Percentiles rank a stretch among this genome's conserved stretches.
phyloP scores from a whole-genome alignment of 2,888 invertebrate species.

The Cheilosia vulpina region DNA sequence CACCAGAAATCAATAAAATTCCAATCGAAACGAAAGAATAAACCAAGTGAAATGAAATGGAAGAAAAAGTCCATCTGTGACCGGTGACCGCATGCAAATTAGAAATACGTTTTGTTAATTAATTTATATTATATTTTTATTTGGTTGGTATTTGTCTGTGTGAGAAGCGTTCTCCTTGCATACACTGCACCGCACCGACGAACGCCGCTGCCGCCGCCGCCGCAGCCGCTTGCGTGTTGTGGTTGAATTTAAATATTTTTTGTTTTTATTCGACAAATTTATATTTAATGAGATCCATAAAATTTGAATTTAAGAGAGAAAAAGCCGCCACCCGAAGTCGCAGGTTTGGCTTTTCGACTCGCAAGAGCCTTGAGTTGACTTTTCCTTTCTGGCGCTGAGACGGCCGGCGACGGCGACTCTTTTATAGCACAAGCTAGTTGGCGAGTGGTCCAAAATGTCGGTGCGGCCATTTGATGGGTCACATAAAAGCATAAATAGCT shows the following conservation, averaged over 20 bases:
- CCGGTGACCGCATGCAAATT: conserved; percentile 73
- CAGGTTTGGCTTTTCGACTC: conserved; percentile 15
- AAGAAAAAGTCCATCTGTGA: conserved; percentile 40
- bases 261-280: conserved; percentile 81
- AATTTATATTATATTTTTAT: conserved; percentile 75
- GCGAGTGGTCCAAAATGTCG: conserved; percentile 35
- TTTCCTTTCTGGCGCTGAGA: conserved; percentile 57
- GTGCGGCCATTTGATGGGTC: conserved; percentile 67
- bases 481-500: conserved; percentile 72
- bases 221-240: conserved; percentile 52
- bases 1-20: conserved; percentile 56
- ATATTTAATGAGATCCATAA: conserved; percentile 84
- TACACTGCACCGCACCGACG: neutral
- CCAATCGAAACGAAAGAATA: conserved; percentile 52
- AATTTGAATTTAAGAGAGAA: conserved; percentile 83
- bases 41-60: conserved; percentile 33
- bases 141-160: conserved; percentile 39
- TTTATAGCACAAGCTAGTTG: conserved; percentile 61
- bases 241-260: conserved; percentile 39
- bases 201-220: neutral
- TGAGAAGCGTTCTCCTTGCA: conserved; percentile 44
- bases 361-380: conserved; percentile 19
- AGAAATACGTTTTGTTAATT: conserved; percentile 75
- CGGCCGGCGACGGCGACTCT: conserved; percentile 31
- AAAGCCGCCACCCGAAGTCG: conserved; percentile 76